phyloP scores from a whole-genome alignment of 2,113 vertebrate species.

The Ammodramus savannarum region DNA sequence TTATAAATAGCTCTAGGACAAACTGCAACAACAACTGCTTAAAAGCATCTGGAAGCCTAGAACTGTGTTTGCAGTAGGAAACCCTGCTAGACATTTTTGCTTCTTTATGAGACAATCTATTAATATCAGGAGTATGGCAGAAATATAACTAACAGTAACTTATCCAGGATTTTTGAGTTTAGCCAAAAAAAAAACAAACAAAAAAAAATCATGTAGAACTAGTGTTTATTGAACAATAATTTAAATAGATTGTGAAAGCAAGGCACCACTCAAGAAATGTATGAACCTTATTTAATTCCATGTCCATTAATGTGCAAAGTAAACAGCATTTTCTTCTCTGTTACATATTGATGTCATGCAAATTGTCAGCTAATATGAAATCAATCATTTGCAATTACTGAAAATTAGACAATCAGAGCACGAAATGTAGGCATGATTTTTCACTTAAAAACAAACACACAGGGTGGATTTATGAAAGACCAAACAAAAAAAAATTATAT shows the following conservation, averaged over 20 bases:
- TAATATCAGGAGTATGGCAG: background rate
- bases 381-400: conserved; percentile 10
- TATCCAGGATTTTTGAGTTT: background rate
- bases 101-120: background rate
- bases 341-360: background rate
- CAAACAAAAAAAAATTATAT: background rate
- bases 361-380: background rate
- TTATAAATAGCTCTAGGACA: background rate
- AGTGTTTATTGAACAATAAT: background rate
- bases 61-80: background rate
- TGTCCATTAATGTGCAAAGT: background rate
- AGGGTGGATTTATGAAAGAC: background rate
- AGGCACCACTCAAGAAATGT: background rate
- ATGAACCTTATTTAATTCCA: background rate
- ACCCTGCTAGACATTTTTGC: background rate
- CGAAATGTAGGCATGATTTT: background rate
- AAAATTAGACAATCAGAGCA: background rate
- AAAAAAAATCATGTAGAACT: background rate
- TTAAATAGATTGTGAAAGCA: background rate
- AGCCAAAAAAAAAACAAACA: background rate
- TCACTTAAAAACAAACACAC: background rate
- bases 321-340: background rate
- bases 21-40: background rate
- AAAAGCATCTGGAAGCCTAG: background rate
- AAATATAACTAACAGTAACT: background rate